phyloP scores from a whole-genome alignment of 35 echinoderm and acorn worm species.

The Ophiothrix spiculata region DNA sequence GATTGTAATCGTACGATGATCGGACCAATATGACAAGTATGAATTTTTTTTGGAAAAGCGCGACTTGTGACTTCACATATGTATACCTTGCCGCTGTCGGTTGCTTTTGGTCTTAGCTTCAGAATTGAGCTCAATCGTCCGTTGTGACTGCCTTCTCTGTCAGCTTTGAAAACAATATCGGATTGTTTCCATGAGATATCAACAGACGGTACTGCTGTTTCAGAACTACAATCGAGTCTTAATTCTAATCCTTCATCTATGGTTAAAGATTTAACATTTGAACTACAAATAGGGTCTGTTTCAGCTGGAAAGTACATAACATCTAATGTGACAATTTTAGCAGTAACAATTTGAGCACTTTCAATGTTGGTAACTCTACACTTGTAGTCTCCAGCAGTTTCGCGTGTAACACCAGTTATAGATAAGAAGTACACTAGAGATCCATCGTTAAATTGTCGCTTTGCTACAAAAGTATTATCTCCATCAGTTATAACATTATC shows the following conservation, averaged over 20 bases:
- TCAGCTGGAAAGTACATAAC: constrained; percentile 1
- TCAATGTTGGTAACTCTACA: not conserved
- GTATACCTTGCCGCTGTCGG: not conserved
- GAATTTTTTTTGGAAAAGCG: not conserved
- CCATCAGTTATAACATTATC: not conserved
- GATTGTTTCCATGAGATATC: not conserved
- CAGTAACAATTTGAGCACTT: not conserved
- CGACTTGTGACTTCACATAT: not conserved
- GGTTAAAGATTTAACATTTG: not conserved
- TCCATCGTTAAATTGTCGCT: not conserved
- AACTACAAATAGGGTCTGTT: not conserved
- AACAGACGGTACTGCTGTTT: not conserved
- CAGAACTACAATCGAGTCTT: not conserved
- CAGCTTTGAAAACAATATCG: not conserved
- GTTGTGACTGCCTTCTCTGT: not conserved
- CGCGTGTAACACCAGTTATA: not conserved
- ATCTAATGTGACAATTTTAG: not conserved
- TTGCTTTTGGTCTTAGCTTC: not conserved
- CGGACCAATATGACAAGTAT: not conserved
- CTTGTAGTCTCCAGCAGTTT: not conserved
- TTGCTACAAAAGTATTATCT: not conserved
- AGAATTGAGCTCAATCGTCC: not conserved
- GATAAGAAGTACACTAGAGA: not conserved
- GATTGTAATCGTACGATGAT: not conserved
- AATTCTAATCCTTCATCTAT: not conserved